Evolutionary conservation across 2,888 invertebrate species (phyloP).

Genomic region (Melipona beecheii): DNA sequence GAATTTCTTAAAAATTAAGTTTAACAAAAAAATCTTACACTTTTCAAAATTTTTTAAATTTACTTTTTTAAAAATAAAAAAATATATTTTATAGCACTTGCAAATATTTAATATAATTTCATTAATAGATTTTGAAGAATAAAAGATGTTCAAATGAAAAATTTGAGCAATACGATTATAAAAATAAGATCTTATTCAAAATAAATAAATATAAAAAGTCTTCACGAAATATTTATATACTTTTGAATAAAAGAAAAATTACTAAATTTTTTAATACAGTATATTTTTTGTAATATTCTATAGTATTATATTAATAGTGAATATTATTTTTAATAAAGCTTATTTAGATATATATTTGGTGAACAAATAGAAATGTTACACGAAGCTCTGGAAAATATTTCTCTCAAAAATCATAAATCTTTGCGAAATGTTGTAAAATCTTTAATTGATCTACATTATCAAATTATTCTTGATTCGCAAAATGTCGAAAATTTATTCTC

Average conservation of each 20-base stretch:
- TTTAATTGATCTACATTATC: conserved; percentile 55
- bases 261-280: not conserved
- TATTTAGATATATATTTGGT: conserved; percentile 58
- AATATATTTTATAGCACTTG: not conserved
- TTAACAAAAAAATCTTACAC: not conserved
- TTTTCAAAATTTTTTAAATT: not conserved
- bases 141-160: not conserved
- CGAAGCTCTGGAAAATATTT: conserved; percentile 33
- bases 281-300: not conserved
- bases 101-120: not conserved
- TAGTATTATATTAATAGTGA: not conserved
- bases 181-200: not conserved
- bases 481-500: conserved; percentile 64
- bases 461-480: conserved; percentile 57
- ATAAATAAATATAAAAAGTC: not conserved
- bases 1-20: not conserved
- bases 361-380: conserved; percentile 62
- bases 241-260: not conserved
- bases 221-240: not conserved
- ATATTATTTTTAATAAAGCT: not conserved
- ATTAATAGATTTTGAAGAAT: not conserved
- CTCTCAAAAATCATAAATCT: not conserved
- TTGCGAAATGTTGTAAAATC: not conserved
- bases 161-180: not conserved
- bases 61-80: not conserved